phyloP scores from a whole-genome alignment of 1,140 invertebrate species.

The Dendroctonus valens region DNA sequence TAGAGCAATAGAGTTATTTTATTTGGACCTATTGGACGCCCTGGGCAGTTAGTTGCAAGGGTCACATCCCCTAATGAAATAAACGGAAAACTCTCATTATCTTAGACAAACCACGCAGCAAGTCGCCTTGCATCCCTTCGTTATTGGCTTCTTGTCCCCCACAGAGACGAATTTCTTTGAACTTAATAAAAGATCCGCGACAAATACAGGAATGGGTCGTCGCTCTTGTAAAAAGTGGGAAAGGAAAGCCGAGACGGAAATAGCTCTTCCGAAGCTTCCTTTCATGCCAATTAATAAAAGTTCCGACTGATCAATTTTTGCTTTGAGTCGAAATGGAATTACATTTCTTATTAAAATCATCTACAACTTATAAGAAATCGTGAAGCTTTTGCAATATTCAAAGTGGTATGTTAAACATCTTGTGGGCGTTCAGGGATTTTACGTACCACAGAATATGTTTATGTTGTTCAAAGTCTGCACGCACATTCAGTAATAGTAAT shows the following conservation, averaged over 20 bases:
- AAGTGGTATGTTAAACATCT: not conserved
- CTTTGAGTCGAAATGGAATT: too few relatives aligned
- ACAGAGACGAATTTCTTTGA: constrained; percentile 29
- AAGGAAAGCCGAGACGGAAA: constrained; percentile 7
- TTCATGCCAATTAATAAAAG: constrained; percentile 10
- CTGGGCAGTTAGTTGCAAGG: constrained; percentile 22
- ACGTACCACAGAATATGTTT: too few relatives aligned
- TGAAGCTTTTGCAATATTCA: not conserved
- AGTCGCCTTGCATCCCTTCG: constrained; percentile 24
- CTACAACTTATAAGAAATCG: not conserved
- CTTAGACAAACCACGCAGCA: constrained; percentile 36
- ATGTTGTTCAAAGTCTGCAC: too few relatives aligned
- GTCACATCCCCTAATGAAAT: constrained; percentile 34
- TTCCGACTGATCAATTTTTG: too few relatives aligned
- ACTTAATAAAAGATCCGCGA: constrained; percentile 24
- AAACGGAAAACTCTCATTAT: constrained; percentile 37
- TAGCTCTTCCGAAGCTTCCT: constrained; percentile 8
- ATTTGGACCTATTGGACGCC: constrained; percentile 28
- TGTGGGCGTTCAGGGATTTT: too few relatives aligned
- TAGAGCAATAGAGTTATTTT: constrained; percentile 24
- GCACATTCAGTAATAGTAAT: too few relatives aligned
- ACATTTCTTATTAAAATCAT: not conserved
- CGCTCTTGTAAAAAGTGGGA: constrained; percentile 7
- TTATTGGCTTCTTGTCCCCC: constrained; percentile 30
- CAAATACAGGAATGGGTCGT: constrained; percentile 16